A percentile compares a stretch with the other conserved stretches of the same genome.
phyloP scores from a whole-genome alignment of 1,140 invertebrate species.

The Drosophila guanche region DNA sequence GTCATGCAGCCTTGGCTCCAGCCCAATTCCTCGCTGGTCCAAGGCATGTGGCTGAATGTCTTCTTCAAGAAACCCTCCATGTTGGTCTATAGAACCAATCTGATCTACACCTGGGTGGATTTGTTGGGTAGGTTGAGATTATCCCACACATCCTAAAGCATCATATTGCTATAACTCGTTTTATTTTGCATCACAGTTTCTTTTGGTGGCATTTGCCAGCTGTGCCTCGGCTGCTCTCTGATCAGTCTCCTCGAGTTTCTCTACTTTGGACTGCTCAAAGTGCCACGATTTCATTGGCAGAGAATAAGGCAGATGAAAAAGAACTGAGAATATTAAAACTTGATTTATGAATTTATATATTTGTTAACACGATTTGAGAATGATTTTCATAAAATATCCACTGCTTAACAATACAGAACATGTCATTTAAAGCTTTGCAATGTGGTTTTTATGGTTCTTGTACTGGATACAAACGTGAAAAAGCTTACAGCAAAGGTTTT shows the following conservation, averaged over 20 bases:
- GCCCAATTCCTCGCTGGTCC: not conserved
- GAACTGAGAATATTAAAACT: not conserved
- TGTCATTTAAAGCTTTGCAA: too few relatives aligned
- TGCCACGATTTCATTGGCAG: conserved; percentile 53
- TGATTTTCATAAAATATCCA: too few relatives aligned
- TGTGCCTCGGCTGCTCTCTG: conserved; percentile 89
- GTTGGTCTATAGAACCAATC: conserved; percentile 62
- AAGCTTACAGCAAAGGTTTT: not conserved
- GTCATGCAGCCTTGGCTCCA: conserved; percentile 12
- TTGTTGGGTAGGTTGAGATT: conserved; percentile 52
- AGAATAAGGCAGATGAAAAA: not conserved
- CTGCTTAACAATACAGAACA: too few relatives aligned
- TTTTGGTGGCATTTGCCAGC: conserved; percentile 89
- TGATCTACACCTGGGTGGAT: conserved; percentile 75
- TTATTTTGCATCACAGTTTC: conserved; percentile 84
- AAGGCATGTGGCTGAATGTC: conserved; percentile 42
- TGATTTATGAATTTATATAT: not conserved
- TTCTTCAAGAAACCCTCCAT: conserved; percentile 46
- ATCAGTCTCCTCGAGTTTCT: conserved; percentile 88
- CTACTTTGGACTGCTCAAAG: conserved; percentile 87
- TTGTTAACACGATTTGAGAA: too few relatives aligned
- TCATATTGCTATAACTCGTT: not conserved
- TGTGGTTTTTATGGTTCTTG: too few relatives aligned
- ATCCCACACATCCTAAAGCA: too few relatives aligned
- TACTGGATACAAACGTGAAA: too few relatives aligned